phyloP scores from a whole-genome alignment of 2,113 vertebrate genomes.

The Cryptoleucopteryx plumbea region DNA sequence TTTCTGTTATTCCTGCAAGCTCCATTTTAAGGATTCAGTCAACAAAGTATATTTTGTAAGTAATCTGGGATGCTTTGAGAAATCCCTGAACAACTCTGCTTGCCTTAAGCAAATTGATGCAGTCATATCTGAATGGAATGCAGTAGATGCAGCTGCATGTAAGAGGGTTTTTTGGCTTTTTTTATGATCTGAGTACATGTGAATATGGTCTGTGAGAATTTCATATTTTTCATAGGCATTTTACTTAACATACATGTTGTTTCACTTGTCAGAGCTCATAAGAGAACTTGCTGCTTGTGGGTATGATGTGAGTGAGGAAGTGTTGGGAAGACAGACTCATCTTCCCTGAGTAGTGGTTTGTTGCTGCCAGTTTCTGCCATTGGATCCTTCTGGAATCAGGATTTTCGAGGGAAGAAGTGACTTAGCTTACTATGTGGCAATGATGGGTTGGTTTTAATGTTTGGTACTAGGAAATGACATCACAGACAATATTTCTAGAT shows the following conservation, averaged over 20 bases:
- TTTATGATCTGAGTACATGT: neutral
- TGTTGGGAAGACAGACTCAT: neutral
- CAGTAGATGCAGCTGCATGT: neutral
- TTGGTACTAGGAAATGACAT: neutral
- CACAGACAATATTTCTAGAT: neutral
- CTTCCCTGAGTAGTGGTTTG: neutral
- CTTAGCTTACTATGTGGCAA: neutral
- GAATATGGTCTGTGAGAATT: neutral
- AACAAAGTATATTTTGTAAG: neutral
- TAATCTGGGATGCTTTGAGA: neutral
- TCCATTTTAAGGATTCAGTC: neutral
- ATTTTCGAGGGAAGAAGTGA: neutral
- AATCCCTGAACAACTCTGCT: neutral
- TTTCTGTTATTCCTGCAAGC: neutral
- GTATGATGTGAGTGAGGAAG: neutral
- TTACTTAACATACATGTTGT: neutral
- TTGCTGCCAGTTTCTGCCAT: neutral
- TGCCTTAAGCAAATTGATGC: neutral
- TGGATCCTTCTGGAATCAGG: neutral
- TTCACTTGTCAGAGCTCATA: neutral
- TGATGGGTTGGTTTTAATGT: neutral
- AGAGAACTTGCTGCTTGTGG: neutral
- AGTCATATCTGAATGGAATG: neutral
- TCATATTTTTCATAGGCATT: neutral
- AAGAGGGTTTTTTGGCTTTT: neutral